Evolutionary conservation across 92 coral and sea anemone genomes (phyloP), one percentile per base, ranked within the genome.

Genomic region (Palythoa grandis): DNA sequence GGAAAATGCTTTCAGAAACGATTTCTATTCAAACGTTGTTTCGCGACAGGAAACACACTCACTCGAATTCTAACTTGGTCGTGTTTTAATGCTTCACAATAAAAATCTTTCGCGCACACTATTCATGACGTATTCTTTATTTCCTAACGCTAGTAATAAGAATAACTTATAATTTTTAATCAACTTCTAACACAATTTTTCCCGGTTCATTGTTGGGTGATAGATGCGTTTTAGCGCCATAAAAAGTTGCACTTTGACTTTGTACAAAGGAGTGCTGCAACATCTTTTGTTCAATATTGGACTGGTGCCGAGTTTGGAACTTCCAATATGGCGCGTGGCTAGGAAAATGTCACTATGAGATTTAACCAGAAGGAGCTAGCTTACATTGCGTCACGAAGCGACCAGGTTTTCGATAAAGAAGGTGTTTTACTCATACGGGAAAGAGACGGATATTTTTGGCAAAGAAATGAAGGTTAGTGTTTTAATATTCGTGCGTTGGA

Each of bases 321-420:
- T 77, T 77, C 52, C 82, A 77, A 77, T 40, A 77, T 77, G 82
- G 77, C 87, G 79, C 78, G 77, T 19, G 68, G 65, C 43, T 83
- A 63, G 76, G 10, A 52, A 58, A 61, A 70, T 76, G 83, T 60
- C 70, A 88, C 65, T 35, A 96, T 96, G 99, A 88, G 99, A 48
- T 96, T 96, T 80, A 96, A 96, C 88, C 98, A 95, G 80, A 96
- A 88, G 75, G 99, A 96, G 84, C 93, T 96, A 75, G 98, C 99
- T 78, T 93, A 91, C 72, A 96, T 96, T 54, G 99, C 98, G 23
- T 90, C 93, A 35, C 88, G 91, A 70, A 91, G 90, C 58, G 96
- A 93, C 65, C 86, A 95, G 79, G 93, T 98, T 15, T 93, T 93
- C 76, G 99, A 96, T 52, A 95, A 91, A 67, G 98, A 96, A 88